Conservation (phyloP, 2,113 vertebrate species). For the Notothenia coriiceps region DNA sequence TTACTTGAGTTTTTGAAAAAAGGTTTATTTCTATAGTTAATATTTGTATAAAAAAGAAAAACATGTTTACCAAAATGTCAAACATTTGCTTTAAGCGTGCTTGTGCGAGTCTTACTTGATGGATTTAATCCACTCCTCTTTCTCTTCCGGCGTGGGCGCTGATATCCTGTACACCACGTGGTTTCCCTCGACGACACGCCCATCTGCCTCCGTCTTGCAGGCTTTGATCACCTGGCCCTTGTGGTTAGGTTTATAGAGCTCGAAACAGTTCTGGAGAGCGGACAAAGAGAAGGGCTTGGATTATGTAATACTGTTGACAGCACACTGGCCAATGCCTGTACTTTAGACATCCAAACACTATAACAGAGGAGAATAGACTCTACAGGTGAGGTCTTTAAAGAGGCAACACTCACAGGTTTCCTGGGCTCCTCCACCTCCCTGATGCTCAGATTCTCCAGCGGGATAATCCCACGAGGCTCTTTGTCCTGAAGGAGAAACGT, state of each 20-base stretch:
- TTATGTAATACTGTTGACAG: neutral
- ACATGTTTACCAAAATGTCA: neutral
- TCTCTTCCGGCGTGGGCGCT: conserved; percentile 96
- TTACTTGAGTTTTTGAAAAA: no score
- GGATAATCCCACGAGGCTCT: conserved; percentile 97
- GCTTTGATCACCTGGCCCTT: conserved; percentile 99
- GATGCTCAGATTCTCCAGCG: conserved; percentile 97
- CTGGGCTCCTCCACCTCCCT: conserved; percentile 97
- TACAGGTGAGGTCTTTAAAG: conserved; percentile 30
- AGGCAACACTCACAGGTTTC: conserved; percentile 90
- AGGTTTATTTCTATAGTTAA: neutral
- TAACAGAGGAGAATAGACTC: neutral
- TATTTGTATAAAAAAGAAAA: neutral
- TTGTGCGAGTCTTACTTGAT: conserved; percentile 90
- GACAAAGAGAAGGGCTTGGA: conserved; percentile 4
- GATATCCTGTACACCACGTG: conserved; percentile 99
- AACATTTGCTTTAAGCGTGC: neutral
- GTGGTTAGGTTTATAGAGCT: conserved; percentile 97
- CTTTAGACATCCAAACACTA: neutral
- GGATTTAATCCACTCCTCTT: conserved; percentile 99
- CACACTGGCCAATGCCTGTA: neutral
- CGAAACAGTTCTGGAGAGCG: conserved; percentile 93
- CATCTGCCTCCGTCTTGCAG: conserved; percentile 98
- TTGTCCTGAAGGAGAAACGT: conserved; percentile 88
- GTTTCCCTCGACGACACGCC: conserved; percentile 97